These are phyloP conservation scores for Sinocyclocheilus rhinocerous DNA, from an alignment of 2,113 vertebrate genomes.

Conservation along the genomic window DNA sequence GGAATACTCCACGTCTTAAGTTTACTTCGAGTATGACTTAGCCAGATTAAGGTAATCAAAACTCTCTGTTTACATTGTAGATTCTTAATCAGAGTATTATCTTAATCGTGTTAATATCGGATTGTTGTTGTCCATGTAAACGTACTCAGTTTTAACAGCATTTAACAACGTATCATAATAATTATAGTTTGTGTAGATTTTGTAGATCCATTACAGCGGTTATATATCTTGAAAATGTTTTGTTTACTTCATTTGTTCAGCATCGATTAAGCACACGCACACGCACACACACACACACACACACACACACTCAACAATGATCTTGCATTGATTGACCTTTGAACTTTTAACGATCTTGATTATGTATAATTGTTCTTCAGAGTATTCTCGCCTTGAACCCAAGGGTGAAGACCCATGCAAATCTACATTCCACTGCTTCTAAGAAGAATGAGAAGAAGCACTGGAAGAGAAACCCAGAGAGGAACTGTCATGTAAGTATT, in stretches of 20 bases:
- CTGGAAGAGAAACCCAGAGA: conserved; percentile 89
- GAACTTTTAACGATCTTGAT: neutral
- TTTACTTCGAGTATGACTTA: too few species aligned
- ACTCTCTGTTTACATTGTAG: too few species aligned
- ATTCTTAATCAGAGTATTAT: too few species aligned
- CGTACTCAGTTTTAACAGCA: neutral
- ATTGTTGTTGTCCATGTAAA: too few species aligned
- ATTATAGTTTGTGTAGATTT: neutral
- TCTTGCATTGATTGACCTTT: neutral
- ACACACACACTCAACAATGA: neutral
- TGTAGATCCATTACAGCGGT: neutral
- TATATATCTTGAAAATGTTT: neutral
- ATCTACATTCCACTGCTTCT: conserved; percentile 81
- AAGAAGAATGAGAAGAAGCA: conserved; percentile 88
- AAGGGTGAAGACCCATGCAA: conserved; percentile 76
- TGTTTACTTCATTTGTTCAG: neutral
- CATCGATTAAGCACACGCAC: neutral
- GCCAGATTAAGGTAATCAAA: too few species aligned
- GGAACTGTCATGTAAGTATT: conserved; percentile 80
- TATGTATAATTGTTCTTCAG: conserved; percentile 62
- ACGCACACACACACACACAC: too few species aligned
- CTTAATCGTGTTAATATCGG: too few species aligned
- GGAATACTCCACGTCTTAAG: too few species aligned
- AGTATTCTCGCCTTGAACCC: conserved; percentile 87
- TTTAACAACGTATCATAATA: neutral